These are phyloP conservation scores for Rapana venosa DNA, from an alignment of 2,888 invertebrate species.

Conservation along the genomic window DNA sequence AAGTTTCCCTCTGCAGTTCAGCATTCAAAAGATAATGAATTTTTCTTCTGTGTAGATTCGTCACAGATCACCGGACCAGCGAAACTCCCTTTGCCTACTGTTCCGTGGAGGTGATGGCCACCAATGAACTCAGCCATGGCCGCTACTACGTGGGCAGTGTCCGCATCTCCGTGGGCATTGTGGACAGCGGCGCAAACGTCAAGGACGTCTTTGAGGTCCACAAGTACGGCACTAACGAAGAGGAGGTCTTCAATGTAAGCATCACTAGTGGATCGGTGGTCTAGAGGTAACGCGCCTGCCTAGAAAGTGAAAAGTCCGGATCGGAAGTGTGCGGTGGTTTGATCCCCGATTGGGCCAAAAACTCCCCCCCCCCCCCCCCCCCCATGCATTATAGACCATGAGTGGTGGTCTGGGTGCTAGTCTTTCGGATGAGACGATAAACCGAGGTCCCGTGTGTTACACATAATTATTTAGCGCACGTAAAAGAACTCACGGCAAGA, in stretches of 20 bases:
- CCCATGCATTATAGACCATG: no score
- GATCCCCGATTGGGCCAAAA: no score
- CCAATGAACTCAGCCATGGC: constrained; percentile 24
- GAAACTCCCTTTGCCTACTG: neutral
- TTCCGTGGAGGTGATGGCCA: constrained; percentile 32
- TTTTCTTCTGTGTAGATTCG: neutral
- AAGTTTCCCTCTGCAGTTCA: neutral
- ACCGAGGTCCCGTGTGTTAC: no score
- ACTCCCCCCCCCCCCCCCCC: no score
- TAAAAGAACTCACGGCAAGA: no score
- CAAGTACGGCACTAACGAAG: constrained; percentile 29
- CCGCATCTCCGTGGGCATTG: constrained; percentile 35
- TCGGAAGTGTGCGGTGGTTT: no score
- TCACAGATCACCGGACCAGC: neutral
- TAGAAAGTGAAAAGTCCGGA: no score
- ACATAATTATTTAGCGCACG: no score
- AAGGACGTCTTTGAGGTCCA: constrained; percentile 25
- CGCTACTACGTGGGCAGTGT: constrained; percentile 31
- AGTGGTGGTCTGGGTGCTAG: no score
- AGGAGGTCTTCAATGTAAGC: constrained; percentile 23
- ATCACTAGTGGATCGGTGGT: no score
- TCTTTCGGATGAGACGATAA: no score
- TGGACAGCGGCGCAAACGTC: neutral
- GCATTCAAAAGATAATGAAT: neutral
- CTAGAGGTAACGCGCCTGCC: no score